Percentiles rank a stretch among this genome's conserved stretches.
These are phyloP conservation scores for Sphenodon punctatus DNA, from an alignment of 2,797 vertebrate genomes.

Conservation along the genomic window DNA sequence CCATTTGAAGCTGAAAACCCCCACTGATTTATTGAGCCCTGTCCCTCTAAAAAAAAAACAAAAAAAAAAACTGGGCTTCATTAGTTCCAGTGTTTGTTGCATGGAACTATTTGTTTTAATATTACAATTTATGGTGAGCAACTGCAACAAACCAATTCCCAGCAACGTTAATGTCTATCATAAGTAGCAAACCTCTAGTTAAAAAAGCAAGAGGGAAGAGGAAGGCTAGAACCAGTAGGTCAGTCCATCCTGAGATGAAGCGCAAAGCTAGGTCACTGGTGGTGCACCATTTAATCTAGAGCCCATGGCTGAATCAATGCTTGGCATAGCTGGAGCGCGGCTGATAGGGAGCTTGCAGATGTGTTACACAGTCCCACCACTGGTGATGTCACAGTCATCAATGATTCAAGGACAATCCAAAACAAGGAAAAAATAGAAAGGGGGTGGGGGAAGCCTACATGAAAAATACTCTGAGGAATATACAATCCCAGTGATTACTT, in stretches of 20 bases:
- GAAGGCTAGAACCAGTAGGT: not conserved
- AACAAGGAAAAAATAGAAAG: not conserved
- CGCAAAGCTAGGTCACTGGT: accelerated
- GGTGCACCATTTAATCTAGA: not conserved
- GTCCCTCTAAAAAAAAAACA: too few relatives aligned
- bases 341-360: accelerated
- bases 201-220: not conserved
- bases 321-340: accelerated
- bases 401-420: not conserved
- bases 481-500: not conserved
- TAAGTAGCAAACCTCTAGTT: not conserved
- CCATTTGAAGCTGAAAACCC: too few relatives aligned
- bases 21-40: too few relatives aligned
- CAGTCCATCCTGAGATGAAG: not conserved
- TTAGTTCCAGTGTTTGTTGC: too few relatives aligned
- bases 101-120: too few relatives aligned
- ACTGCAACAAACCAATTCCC: too few relatives aligned
- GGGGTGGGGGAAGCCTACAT: not conserved
- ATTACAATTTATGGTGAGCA: too few relatives aligned
- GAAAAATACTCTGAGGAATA: not conserved
- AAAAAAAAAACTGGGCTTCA: too few relatives aligned
- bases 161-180: too few relatives aligned
- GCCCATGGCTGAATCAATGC: accelerated
- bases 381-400: not conserved
- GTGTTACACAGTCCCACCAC: accelerated